Evolutionary conservation across 2,888 invertebrate species (phyloP).

Genomic region (Drosophila mercatorum): DNA sequence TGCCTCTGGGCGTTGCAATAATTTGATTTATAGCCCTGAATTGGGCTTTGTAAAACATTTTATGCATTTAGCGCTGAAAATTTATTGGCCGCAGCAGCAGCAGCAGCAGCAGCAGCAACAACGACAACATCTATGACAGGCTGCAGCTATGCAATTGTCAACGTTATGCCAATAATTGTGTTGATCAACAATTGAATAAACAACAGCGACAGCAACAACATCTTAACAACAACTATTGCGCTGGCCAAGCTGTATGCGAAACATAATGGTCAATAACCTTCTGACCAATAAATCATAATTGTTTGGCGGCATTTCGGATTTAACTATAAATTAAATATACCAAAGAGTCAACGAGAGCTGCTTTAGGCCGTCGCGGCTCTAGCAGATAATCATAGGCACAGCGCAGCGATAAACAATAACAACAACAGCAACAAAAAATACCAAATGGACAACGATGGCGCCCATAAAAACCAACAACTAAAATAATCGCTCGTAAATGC

Average conservation of each 20-base stretch:
- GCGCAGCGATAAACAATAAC: slow-evolving; percentile 43
- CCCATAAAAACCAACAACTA: slow-evolving; percentile 61
- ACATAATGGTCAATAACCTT: slow-evolving; percentile 77
- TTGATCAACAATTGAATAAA: slow-evolving; percentile 54
- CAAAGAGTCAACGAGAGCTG: slow-evolving; percentile 35
- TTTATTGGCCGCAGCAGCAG: slow-evolving; percentile 52
- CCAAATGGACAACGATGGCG: slow-evolving; percentile 17
- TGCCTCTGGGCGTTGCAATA: slow-evolving; percentile 39
- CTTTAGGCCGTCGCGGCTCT: slow-evolving; percentile 24
- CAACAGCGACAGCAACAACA: slow-evolving; percentile 15
- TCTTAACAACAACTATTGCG: slow-evolving; percentile 38
- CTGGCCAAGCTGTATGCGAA: slow-evolving; percentile 48
- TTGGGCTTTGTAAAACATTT: slow-evolving; percentile 59
- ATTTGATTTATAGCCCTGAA: slow-evolving; percentile 60
- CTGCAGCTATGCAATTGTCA: slow-evolving; percentile 52
- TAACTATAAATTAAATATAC: slow-evolving; percentile 76
- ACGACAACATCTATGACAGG: slow-evolving; percentile 38
- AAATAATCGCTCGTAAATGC: slow-evolving; percentile 77
- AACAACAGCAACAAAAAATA: slow-evolving; percentile 1
- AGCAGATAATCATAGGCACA: slow-evolving; percentile 43
- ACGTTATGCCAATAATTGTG: slow-evolving; percentile 60
- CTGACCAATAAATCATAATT: slow-evolving; percentile 77
- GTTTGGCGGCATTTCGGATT: slow-evolving; percentile 53
- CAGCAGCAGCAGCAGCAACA: slow-evolving; percentile 22
- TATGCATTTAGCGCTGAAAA: slow-evolving; percentile 63